Evolutionary conservation across 2,113 vertebrate species (phyloP), one percentile per base, ranked within the genome.

Genomic region (Melanostigma gelatinosum): DNA sequence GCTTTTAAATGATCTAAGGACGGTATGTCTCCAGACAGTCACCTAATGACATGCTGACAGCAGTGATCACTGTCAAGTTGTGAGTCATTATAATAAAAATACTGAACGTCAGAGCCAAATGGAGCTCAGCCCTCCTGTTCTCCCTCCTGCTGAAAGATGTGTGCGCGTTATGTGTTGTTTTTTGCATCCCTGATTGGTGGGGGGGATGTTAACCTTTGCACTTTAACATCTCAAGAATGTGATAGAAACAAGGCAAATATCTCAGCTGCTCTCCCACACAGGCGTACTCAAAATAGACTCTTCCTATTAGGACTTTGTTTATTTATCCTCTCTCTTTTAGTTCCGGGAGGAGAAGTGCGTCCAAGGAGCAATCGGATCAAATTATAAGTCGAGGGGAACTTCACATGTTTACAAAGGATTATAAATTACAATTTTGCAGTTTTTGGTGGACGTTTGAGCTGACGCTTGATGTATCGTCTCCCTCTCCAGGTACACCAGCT

Each of bases 401-500:
- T 73, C 1, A 10, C 27, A n/a, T 8, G 27, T 32, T 22, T 29
- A 46, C 50, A 16, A 73, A 44, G 6, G 13, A 65, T 52, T 22
- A 58, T 66, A 42, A 22, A 61, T 71, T 27, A 50, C 32, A 52
- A 13, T 48, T 34, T 48, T 44, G 44, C 44, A 15, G 44, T 46
- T 46, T 46, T 46, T 46, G 44, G 44, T 5, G 1, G 13, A 24
- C 8, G 22, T 27, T 12, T 24, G 54, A 55, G 42, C 3, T 4
- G 16, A 38, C 22, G 8, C 9, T 72, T 75, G n/a, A 42, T 27
- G 20, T 24, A 4, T 72, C 15, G 7, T 77, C 72, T 82, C 44
- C 66, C 42, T 63, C 34, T 72, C 12, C 89, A 99, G 98, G 93
- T 99, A 99, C 93, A 98, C 97, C 87, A 95, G 97, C 73, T 90